Evolutionary conservation across 1,140 invertebrate genomes (phyloP).

Genomic region (Choristoneura fumiferana): DNA sequence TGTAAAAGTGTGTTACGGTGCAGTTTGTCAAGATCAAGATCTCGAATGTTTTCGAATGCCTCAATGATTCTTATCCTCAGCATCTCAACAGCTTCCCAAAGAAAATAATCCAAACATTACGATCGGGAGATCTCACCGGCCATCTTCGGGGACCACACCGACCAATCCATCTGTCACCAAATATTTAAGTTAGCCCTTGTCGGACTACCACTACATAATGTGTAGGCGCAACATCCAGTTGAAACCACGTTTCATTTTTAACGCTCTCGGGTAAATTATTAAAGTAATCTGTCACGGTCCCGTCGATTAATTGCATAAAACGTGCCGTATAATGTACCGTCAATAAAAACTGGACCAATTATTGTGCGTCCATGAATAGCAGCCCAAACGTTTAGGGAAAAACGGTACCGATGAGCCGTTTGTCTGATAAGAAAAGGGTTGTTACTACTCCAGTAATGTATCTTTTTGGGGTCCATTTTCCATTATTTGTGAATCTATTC

Average conservation of each 20-base stretch:
- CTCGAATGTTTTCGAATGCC: too few species aligned
- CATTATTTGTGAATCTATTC: not conserved
- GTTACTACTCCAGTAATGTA: not conserved
- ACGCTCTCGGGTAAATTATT: not conserved
- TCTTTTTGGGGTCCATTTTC: not conserved
- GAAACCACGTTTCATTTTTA: not conserved
- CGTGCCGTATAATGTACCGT: not conserved
- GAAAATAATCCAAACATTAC: slow-evolving; percentile 65
- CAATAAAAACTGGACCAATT: slow-evolving; percentile 4
- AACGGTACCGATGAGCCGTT: not conserved
- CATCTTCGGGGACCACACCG: slow-evolving; percentile 50
- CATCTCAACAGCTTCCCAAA: slow-evolving; percentile 40
- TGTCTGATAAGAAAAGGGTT: not conserved
- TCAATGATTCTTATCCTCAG: too few species aligned
- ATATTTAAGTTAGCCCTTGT: slow-evolving; percentile 41
- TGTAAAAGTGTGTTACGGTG: not conserved
- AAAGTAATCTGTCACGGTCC: not conserved
- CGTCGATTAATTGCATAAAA: slow-evolving; percentile 6
- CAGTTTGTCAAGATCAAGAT: too few species aligned
- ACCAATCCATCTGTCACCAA: slow-evolving; percentile 55
- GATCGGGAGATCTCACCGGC: slow-evolving; percentile 63
- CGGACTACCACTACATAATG: slow-evolving; percentile 22
- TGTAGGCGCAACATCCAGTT: not conserved
- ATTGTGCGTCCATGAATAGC: slow-evolving; percentile 1
- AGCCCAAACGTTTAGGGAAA: not conserved